A percentile compares a stretch with the other conserved stretches of the same genome.
Conservation (phyloP, 2,113 vertebrate species). For the Egretta garzetta region DNA sequence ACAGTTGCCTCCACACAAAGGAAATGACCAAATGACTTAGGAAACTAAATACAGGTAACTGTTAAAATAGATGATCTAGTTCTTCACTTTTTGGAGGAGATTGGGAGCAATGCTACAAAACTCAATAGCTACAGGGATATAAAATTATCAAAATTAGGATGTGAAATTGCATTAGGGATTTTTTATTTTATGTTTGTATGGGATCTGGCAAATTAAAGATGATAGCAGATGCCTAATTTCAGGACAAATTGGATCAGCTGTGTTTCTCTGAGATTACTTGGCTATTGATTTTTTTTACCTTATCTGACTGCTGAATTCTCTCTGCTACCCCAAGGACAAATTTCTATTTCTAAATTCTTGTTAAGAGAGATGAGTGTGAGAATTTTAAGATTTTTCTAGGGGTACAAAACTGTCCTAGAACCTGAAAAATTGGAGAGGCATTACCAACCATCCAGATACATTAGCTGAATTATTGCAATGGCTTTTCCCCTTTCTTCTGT, state of each 20-base stretch:
- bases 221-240: background rate
- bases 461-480: background rate
- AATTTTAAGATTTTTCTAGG: background rate
- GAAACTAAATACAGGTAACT: background rate
- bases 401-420: background rate
- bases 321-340: background rate
- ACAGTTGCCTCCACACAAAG: background rate
- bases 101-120: background rate
- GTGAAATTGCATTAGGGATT: background rate
- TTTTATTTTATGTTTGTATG: background rate
- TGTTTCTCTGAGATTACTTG: slow-evolving; percentile 10
- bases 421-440: background rate
- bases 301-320: background rate
- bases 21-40: background rate
- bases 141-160: background rate
- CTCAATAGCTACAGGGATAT: background rate
- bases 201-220: slow-evolving; percentile 25
- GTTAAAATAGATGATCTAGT: background rate
- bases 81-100: background rate
- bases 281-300: background rate
- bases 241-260: slow-evolving; percentile 7
- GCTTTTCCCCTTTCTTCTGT: background rate
- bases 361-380: background rate
- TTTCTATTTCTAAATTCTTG: background rate
- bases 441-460: background rate